Conservation (phyloP, 1,140 invertebrate species). For the Panagrolaimus sp. region DNA sequence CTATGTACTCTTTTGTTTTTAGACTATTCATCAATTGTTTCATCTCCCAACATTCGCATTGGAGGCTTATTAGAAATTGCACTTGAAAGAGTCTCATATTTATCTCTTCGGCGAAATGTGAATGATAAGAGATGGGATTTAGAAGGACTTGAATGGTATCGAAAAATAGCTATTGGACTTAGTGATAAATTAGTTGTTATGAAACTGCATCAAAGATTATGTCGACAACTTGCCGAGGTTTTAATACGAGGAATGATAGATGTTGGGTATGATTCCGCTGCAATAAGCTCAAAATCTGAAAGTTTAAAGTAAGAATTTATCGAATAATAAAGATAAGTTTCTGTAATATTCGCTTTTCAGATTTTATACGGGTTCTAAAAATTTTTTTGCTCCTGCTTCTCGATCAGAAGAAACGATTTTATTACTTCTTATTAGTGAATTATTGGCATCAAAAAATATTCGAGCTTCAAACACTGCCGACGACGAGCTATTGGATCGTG, state of each 20-base stretch:
- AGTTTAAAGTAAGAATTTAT: conserved; percentile 11
- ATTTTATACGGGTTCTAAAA: conserved; percentile 41
- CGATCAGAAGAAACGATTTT: conserved; percentile 38
- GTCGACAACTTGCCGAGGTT: conserved; percentile 38
- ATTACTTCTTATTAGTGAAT: conserved; percentile 40
- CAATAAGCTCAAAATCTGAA: conserved; percentile 30
- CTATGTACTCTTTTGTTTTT: too few relatives aligned
- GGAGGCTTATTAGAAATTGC: conserved; percentile 29
- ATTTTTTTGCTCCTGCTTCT: conserved; percentile 35
- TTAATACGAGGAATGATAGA: conserved; percentile 32
- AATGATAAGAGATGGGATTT: conserved; percentile 34
- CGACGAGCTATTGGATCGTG: conserved; percentile 20
- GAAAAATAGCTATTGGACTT: conserved; percentile 33
- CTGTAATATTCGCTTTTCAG: conserved; percentile 12
- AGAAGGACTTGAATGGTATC: conserved; percentile 32
- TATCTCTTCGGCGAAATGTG: conserved; percentile 21
- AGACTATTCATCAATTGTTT: not conserved
- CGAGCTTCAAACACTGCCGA: conserved; percentile 10
- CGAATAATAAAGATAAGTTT: too few relatives aligned
- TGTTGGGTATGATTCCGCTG: conserved; percentile 28
- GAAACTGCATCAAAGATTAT: conserved; percentile 35
- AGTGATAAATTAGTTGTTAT: conserved; percentile 39
- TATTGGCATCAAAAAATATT: conserved; percentile 31
- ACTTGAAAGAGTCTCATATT: conserved; percentile 31
- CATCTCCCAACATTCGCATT: too few relatives aligned